Evolutionary conservation across 1,140 invertebrate genomes (phyloP), one percentile per base, ranked within the genome.

Genomic region (Bombus sylvicola): DNA sequence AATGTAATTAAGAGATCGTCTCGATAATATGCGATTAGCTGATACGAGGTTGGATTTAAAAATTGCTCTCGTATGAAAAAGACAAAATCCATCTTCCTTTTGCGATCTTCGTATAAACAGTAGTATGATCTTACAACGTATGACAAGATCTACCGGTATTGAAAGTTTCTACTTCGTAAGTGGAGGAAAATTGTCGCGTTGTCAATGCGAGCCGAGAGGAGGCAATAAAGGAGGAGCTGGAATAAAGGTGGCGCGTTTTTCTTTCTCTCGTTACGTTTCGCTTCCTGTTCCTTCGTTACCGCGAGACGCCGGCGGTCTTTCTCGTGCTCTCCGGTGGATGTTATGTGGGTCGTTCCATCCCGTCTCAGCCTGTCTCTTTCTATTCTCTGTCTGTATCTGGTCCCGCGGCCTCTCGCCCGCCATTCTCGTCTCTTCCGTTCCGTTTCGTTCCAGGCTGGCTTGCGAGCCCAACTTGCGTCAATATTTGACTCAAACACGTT

Each of bases 401-500:
- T 37, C 37, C 37, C 75, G 77, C 77, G 62, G 37, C 66, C 37
- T 53, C 66, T 77, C 82, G 47, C 75, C 76, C 64, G 68, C 76
- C 39, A 64, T 82, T 73, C 76, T 41, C 88, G 85, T 89, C 78
- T 85, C 85, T 77, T 87, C 86, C 86, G 86, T 87, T 84, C 76
- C 89, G 82, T 90, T 88, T 85, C 89, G 90, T 91, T 90, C 89
- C 89, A 83, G 81, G 89, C 89, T 86, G 88, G 86, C 89, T 90
- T 85, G 90, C 90, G 90, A 91, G 91, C 89, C 92, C 92, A 93
- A 94, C 92, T 95, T 95, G 92, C 94, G 94, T 95, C 94, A 95
- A 95, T 95, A 95, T 95, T 95, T 95, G 93, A 95, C 92, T 95
- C 94, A 95, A 95, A 95, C 94, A 95, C 94, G 94, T 94, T 95